Evolutionary conservation across 1,140 invertebrate genomes (phyloP), one percentile per base, ranked within the genome.

Genomic region (Lucilia cuprina): DNA sequence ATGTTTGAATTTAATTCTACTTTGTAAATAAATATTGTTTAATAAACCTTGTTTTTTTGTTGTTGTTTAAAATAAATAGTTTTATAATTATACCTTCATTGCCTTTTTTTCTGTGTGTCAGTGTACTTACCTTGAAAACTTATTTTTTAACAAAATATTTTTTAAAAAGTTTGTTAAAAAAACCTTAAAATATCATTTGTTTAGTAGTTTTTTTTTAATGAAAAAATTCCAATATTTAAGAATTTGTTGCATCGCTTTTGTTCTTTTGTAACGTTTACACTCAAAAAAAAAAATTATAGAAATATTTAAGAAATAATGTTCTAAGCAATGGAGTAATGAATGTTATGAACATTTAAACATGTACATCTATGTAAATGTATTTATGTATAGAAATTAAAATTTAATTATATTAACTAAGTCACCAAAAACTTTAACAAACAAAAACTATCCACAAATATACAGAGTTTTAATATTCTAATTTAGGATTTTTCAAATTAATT

Each of bases 351-450:
- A 49, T 70, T 21, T 70, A 80, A 82, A 30, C 21, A 82, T 25
- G 25, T 82, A 30, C 2, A 25, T 21, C 49, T 74, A 30, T 83
- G 70, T 82, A 65, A 49, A 30, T 83, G 70, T 82, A 65, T 65
- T 30, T 30, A 75, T 30, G 65, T 50, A 75, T 30, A 47, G 5
- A 35, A n/a, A 75, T 50, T 41, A 25, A 35, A n/a, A 35, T 17
- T n/a, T 35, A 35, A n/a, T n/a, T 78, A 30, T 21, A 83, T 74
- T 41, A 41, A 41, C 41, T 41, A 41, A 41, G 7, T 7, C 41
- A 41, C 41, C 41, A 41, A 41, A 10, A 41, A 41, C 10, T 41
- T 2, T 41, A 2, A 41, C 7, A 5, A 41, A 41, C 41, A 41
- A 41, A 41, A 41, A 41, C 41, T 41, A 41, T 41, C 10, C 41